A percentile compares a stretch with the other conserved stretches of the same genome.
phyloP scores from a whole-genome alignment of 2,888 invertebrate genomes.

The Zaprionus obscuricornis region DNA sequence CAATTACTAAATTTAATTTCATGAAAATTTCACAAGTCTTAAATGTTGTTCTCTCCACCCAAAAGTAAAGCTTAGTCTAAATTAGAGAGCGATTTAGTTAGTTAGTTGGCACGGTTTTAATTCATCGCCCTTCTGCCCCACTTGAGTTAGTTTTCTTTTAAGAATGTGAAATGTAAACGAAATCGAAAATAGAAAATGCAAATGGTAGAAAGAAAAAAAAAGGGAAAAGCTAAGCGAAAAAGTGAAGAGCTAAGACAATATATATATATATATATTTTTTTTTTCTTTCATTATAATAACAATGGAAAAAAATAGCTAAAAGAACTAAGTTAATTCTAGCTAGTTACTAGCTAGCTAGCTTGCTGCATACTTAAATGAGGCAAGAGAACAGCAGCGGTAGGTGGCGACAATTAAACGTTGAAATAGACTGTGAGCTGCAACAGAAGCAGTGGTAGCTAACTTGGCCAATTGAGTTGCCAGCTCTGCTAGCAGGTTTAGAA shows the following conservation, averaged over 20 bases:
- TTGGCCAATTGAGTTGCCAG: conserved; percentile 32
- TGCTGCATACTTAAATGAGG: too few species aligned
- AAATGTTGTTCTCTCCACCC: too few species aligned
- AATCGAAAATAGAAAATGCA: conserved; percentile 49
- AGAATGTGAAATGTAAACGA: conserved; percentile 33
- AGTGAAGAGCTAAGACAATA: conserved; percentile 35
- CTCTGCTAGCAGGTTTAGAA: conserved; percentile 50
- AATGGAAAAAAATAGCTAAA: conserved; percentile 9
- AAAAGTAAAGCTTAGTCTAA: too few species aligned
- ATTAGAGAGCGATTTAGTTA: too few species aligned
- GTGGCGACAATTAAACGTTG: conserved; percentile 54
- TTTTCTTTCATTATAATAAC: conserved; percentile 20
- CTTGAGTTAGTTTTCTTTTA: neutral
- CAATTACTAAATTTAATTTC: too few species aligned
- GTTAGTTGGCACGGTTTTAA: neutral
- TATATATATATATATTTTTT: too few species aligned
- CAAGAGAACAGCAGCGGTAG: too few species aligned
- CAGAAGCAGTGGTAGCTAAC: too few species aligned
- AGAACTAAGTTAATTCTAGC: conserved; percentile 52
- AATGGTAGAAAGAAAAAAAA: conserved; percentile 1
- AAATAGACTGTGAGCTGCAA: conserved; percentile 59
- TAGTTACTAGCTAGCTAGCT: conserved; percentile 28
- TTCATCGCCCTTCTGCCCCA: conserved; percentile 10
- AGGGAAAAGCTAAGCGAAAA: conserved; percentile 18
- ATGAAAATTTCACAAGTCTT: too few species aligned